phyloP scores from a whole-genome alignment of 1,140 invertebrate genomes.

The Parasteatoda tepidariorum region DNA sequence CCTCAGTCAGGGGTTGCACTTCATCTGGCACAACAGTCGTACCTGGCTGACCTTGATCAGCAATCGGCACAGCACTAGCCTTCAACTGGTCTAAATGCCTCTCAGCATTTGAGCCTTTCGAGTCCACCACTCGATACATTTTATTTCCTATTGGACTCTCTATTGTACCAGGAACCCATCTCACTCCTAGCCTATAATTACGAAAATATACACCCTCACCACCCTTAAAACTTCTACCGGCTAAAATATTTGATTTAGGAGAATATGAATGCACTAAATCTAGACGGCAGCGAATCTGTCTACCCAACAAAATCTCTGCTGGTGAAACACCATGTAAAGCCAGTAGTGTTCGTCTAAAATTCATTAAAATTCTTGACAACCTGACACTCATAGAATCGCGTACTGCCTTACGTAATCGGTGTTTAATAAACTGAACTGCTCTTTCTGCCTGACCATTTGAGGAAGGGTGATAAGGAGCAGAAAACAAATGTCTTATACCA shows the following conservation, averaged over 20 bases:
- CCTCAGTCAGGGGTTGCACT: not conserved
- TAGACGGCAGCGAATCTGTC: constrained; percentile 2
- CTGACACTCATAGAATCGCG: not conserved
- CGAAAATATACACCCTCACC: not conserved
- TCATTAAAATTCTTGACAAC: constrained; percentile 5
- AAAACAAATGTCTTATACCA: constrained; percentile 62
- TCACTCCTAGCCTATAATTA: not conserved
- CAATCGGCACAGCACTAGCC: not conserved
- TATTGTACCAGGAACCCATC: constrained; percentile 6
- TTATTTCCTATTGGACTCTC: not conserved
- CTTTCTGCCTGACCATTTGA: constrained; percentile 65
- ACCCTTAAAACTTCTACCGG: not conserved
- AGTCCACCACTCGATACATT: not conserved
- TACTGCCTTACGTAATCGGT: not conserved
- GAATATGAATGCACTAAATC: not conserved
- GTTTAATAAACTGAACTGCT: constrained; percentile 2
- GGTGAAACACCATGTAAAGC: constrained; percentile 9
- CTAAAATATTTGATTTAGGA: not conserved
- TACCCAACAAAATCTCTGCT: constrained; percentile 3
- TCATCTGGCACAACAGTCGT: not conserved
- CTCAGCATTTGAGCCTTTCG: not conserved
- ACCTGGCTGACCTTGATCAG: not conserved
- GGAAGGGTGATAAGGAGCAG: constrained; percentile 64
- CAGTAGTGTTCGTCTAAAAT: not conserved
- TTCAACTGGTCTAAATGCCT: not conserved